Evolutionary conservation across 64 coral and sea anemone species (phyloP), one percentile per base, ranked within the genome.

Genomic region (Catalaphyllia jardinei): DNA sequence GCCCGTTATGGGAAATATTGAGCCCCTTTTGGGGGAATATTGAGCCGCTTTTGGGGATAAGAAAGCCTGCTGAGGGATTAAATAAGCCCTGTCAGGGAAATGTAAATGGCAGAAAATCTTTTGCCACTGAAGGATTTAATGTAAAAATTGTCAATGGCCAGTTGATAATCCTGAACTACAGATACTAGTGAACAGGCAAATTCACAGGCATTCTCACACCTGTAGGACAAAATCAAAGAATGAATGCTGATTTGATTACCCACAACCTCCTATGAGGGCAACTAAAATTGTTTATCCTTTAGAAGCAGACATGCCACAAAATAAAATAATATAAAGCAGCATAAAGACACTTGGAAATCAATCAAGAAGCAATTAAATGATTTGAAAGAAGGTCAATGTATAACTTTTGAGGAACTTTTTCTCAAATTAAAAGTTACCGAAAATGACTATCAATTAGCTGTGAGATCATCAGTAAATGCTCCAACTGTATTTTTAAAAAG

Each of bases 161-260:
- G 20, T 24, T 33, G 82, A 86, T 35, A 33, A 86, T 86, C 18
- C 59, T 71, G 64, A 86, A 67, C 31, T 71, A 69, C 57, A 29
- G 20, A 86, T 27, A 27, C 63, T 86, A 29, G 82, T 86, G 20
- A 86, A 86, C 57, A 86, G 64, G 20, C 82, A 86, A 86, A 31
- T 86, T n/a, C 82, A 86, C 63, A 17, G 82, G 50, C 82, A 86
- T 86, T 86, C 59, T 6, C 82, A 86, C 57, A 86, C 82, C 17
- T 86, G 62, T 86, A 20, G 62, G 24, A 86, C 67, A 60, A 86
- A 71, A 15, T 33, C 55, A 22, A 86, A 28, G 57, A 67, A 30
- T 67, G 19, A 25, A 69, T 86, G 82, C 39, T 5, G 62, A 62
- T 83, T 83, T 15, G 60, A 83, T 62, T 83, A 83, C 24, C 39